Conservation (phyloP, 1,140 invertebrate genomes). For the Carposina sasakii region DNA sequence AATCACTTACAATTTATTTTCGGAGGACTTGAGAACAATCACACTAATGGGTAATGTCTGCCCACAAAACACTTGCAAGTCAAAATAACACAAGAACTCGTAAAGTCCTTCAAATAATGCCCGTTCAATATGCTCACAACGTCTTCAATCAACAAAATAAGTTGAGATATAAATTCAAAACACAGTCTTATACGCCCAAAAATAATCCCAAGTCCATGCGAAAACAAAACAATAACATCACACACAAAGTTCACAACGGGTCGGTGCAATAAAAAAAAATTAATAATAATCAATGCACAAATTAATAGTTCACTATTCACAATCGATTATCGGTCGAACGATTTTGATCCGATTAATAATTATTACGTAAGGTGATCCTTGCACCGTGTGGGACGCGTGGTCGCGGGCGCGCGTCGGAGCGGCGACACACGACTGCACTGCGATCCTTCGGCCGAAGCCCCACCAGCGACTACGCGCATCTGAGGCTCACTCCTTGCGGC, state of each 20-base stretch:
- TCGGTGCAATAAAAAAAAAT: conserved; percentile 16
- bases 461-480: conserved; percentile 66
- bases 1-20: conserved; percentile 32
- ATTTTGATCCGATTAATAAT: conserved; percentile 52
- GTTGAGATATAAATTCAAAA: conserved; percentile 38
- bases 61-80: conserved; percentile 34
- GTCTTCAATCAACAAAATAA: conserved; percentile 18
- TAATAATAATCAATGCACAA: conserved; percentile 26
- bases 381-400: conserved; percentile 29
- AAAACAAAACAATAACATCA: conserved; percentile 60
- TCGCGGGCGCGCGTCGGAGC: conserved; percentile 52
- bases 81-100: conserved; percentile 25
- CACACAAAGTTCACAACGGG: conserved; percentile 38
- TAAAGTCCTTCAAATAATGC: conserved; percentile 16
- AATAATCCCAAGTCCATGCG: conserved; percentile 44
- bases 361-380: conserved; percentile 59
- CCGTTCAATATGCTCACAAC: conserved; percentile 24
- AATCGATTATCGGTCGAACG: conserved; percentile 59
- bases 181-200: conserved; percentile 51
- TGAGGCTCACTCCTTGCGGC: conserved; percentile 67
- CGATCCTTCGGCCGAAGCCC: conserved; percentile 62
- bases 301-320: conserved; percentile 51
- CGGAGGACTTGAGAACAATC: conserved; percentile 16
- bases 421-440: conserved; percentile 67
- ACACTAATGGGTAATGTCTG: conserved; percentile 23